These are phyloP conservation scores for Malthinus flaveolus DNA, from an alignment of 2,888 invertebrate genomes.

Conservation along the genomic window DNA sequence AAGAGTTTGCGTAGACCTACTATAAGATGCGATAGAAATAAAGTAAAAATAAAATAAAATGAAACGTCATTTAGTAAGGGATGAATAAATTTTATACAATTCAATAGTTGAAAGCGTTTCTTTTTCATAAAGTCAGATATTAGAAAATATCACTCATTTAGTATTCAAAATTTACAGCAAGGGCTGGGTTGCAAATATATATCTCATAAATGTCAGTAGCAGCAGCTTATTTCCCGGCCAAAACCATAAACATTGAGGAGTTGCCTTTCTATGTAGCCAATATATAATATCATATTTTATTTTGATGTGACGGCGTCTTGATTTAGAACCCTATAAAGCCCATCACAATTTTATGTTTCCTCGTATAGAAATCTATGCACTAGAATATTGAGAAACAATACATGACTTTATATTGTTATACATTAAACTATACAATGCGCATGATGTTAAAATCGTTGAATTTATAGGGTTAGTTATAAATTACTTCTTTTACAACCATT, in stretches of 20 bases:
- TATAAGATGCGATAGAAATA: too few species aligned
- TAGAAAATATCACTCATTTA: slow-evolving; percentile 37
- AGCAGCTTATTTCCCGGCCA: slow-evolving; percentile 48
- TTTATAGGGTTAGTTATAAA: too few species aligned
- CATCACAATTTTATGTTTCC: slow-evolving; percentile 43
- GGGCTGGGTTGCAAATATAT: slow-evolving; percentile 42
- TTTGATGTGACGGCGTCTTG: slow-evolving; percentile 52
- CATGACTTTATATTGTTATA: slow-evolving; percentile 4
- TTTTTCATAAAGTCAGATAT: slow-evolving; percentile 36
- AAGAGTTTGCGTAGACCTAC: too few species aligned
- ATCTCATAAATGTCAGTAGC: slow-evolving; percentile 54
- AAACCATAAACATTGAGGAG: slow-evolving; percentile 51
- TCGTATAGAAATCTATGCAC: slow-evolving; percentile 36
- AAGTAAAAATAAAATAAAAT: too few species aligned
- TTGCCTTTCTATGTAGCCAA: slow-evolving; percentile 52
- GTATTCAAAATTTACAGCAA: slow-evolving; percentile 35
- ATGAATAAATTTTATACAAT: neutral
- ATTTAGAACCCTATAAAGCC: slow-evolving; percentile 52
- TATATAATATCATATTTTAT: slow-evolving; percentile 52
- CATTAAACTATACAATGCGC: too few species aligned
- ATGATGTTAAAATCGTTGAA: too few species aligned
- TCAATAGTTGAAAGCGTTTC: slow-evolving; percentile 9
- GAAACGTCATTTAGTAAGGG: too few species aligned
- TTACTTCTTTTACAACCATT: too few species aligned
- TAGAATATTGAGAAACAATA: slow-evolving; percentile 31